Base-by-base conservation (phyloP, 2,888 invertebrate genomes). In the Protula sp. region DNA sequence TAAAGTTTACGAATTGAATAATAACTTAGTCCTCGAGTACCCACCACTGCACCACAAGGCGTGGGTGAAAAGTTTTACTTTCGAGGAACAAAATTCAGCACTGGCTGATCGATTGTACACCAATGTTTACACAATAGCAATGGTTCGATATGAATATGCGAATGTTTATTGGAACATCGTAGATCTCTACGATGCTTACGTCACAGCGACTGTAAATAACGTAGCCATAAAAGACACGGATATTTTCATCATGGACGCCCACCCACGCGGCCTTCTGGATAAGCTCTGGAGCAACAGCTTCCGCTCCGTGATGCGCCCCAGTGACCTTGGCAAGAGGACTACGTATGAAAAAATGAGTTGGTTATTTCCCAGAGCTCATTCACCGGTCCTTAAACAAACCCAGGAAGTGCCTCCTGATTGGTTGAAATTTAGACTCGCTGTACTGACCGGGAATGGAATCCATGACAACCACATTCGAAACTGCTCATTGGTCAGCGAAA, bases 91-190 rank as follows among this genome's bases (percentile, higher is more conserved):
- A n/a, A n/a, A n/a, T n/a, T n/a, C n/a, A n/a, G n/a, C n/a, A n/a
- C n/a, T n/a, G n/a, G n/a, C n/a, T n/a, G n/a, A n/a, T n/a, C n/a
- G n/a, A n/a, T n/a, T n/a, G n/a, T n/a, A n/a, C n/a, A n/a, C n/a
- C n/a, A n/a, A n/a, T n/a, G n/a, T n/a, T n/a, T n/a, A n/a, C n/a
- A 74, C 72, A 1, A 64, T 75, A 28, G 74, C 73, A n/a, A 62
- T 76, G 2, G 65, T 66, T 45, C 62, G 77, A 19, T 73, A 72
- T 55, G 77, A 77, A 57, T 77, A 76, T 60, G 76, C 68, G 3
- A 77, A 77, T 55, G 50, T 76, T 9, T 77, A 76, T 59, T 76
- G 76, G 55, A 73, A 75, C 0, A 72, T 77, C 68, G 72, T 74
- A 0, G 76, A 77, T 61, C 70, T 69, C 59, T 77, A 70, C 64